Percentiles rank a stretch among this genome's conserved stretches.
phyloP scores from a whole-genome alignment of 2,113 vertebrate species.

The Athene cunicularia region DNA sequence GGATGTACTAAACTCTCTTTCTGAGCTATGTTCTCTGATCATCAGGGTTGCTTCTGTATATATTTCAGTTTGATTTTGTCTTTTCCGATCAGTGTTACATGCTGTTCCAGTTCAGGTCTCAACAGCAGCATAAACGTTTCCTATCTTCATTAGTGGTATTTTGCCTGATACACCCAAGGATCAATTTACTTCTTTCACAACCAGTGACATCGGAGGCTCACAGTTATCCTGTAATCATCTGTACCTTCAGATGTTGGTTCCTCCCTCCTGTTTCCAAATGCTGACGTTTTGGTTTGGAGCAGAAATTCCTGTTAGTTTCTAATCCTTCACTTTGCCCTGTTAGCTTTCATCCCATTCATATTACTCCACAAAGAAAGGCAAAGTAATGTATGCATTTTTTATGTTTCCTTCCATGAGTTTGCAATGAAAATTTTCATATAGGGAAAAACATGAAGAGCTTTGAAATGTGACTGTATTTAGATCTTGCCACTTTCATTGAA shows the following conservation, averaged over 20 bases:
- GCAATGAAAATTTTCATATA: background rate
- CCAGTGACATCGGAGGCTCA: background rate
- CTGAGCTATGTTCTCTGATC: background rate
- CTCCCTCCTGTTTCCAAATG: constrained; percentile 5
- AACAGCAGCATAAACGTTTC: background rate
- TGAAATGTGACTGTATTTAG: background rate
- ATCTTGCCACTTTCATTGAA: background rate
- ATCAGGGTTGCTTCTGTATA: background rate
- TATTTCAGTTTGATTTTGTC: background rate
- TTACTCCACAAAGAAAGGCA: background rate
- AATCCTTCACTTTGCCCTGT: background rate
- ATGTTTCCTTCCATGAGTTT: background rate
- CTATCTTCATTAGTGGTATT: background rate
- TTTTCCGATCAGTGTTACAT: background rate
- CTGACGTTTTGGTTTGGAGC: background rate
- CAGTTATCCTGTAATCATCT: background rate
- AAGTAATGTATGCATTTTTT: background rate
- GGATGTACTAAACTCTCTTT: background rate
- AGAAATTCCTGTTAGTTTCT: constrained; percentile 8
- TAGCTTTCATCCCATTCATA: background rate
- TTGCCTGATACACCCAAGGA: background rate
- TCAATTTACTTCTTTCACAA: constrained; percentile 33
- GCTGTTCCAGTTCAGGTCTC: background rate
- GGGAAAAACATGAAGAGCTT: background rate
- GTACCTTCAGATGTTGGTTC: constrained; percentile 4